These are phyloP conservation scores for Apogon hyalosoma DNA, from an alignment of 2,797 vertebrate genomes.

Conservation along the genomic window DNA sequence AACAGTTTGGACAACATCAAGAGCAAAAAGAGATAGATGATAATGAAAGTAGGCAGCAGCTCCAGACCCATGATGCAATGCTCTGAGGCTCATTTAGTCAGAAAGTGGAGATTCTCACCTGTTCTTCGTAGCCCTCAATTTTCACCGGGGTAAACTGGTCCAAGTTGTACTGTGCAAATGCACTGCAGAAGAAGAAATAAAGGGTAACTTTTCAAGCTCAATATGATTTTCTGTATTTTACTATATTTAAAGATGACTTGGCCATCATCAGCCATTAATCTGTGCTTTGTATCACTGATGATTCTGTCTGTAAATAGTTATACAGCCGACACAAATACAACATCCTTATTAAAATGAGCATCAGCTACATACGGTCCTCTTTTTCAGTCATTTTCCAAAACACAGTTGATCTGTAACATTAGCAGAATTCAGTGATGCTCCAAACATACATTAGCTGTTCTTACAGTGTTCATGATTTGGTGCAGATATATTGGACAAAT, in stretches of 20 bases:
- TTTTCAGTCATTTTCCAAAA: no score
- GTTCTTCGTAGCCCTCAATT: slow-evolving; percentile 93
- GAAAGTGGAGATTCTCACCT: slow-evolving; percentile 80
- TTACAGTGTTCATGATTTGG: no score
- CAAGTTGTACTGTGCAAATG: slow-evolving; percentile 98
- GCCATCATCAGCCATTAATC: no score
- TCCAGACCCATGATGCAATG: not conserved
- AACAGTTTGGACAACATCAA: not conserved
- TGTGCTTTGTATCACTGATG: no score
- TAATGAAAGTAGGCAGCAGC: not conserved
- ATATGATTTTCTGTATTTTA: no score
- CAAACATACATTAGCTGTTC: no score
- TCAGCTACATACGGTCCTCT: no score
- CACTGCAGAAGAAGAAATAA: slow-evolving; percentile 80
- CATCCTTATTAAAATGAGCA: no score
- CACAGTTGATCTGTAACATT: no score
- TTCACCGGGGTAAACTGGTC: slow-evolving; percentile 98
- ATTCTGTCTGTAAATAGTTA: no score
- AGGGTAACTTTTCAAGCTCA: not conserved
- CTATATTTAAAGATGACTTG: not conserved
- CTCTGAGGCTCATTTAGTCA: not conserved
- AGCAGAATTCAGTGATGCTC: no score
- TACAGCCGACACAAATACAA: not conserved
- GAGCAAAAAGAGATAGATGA: not conserved
- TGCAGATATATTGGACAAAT: no score